Conservation (phyloP, 64 coral and sea anemone species). For the Cladopsammia gracilis region DNA sequence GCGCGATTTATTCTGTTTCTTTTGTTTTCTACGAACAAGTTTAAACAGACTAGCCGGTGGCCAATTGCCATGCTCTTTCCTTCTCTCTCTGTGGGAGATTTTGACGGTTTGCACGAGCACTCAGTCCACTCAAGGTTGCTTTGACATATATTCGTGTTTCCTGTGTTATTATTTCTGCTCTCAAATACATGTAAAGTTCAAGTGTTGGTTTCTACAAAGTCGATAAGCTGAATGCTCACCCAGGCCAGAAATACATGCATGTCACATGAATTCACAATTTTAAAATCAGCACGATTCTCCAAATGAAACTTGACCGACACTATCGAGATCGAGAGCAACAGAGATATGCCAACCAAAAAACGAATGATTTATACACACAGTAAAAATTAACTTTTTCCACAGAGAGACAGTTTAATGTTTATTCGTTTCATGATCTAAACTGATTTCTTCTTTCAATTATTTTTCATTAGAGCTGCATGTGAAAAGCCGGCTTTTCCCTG, state of each 20-base stretch:
- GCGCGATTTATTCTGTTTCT: background rate
- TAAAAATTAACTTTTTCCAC: too few species aligned
- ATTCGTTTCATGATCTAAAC: too few species aligned
- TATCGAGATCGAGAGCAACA: too few species aligned
- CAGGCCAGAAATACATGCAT: too few species aligned
- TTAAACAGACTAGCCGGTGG: background rate
- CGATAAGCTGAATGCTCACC: background rate
- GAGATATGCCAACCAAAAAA: too few species aligned
- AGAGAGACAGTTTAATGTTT: background rate
- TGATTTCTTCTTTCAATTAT: too few species aligned
- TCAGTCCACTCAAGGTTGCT: background rate
- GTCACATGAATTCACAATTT: too few species aligned
- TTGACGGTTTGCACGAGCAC: too few species aligned
- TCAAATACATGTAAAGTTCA: background rate
- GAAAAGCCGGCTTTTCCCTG: background rate
- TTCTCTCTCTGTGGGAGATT: background rate
- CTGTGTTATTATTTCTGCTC: background rate
- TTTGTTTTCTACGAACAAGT: conserved; percentile 16
- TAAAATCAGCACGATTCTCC: too few species aligned
- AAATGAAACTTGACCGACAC: too few species aligned
- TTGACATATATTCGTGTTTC: background rate
- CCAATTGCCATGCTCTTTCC: background rate
- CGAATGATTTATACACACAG: too few species aligned
- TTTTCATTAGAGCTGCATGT: background rate
- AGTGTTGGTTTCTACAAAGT: background rate